These are phyloP conservation scores for Daphoenositta chrysoptera DNA, from an alignment of 2,113 vertebrate genomes.

Conservation along the genomic window DNA sequence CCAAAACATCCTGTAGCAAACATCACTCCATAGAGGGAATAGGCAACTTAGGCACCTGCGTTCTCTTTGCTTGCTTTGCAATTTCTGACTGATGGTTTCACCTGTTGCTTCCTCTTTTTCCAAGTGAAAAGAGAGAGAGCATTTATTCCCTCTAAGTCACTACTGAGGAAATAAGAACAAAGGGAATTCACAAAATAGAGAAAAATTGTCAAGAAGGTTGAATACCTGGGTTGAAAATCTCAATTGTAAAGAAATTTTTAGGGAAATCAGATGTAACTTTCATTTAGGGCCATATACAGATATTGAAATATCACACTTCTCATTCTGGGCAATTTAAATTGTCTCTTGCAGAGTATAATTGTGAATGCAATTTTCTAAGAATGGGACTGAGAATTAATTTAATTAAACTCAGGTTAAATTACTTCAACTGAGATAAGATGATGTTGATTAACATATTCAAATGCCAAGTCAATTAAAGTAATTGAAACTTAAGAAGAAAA, in stretches of 20 bases:
- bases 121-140: neutral
- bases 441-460: slow-evolving; percentile 26
- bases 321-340: neutral
- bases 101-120: neutral
- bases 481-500: neutral
- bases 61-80: neutral
- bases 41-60: neutral
- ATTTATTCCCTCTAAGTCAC: neutral
- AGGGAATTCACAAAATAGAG: neutral
- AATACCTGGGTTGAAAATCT: neutral
- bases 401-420: slow-evolving; percentile 14
- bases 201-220: neutral
- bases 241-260: neutral
- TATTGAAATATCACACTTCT: neutral
- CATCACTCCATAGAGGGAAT: neutral
- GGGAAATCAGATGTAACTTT: neutral
- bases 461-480: slow-evolving; percentile 13
- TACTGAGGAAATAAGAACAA: neutral
- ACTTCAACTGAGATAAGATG: neutral
- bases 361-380: neutral
- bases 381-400: neutral
- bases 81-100: neutral
- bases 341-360: neutral
- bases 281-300: neutral
- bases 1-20: neutral